Percentiles rank a stretch among this genome's conserved stretches.
Conservation (phyloP, 92 coral and sea anemone genomes). For the Epizoanthus illoricatus region DNA sequence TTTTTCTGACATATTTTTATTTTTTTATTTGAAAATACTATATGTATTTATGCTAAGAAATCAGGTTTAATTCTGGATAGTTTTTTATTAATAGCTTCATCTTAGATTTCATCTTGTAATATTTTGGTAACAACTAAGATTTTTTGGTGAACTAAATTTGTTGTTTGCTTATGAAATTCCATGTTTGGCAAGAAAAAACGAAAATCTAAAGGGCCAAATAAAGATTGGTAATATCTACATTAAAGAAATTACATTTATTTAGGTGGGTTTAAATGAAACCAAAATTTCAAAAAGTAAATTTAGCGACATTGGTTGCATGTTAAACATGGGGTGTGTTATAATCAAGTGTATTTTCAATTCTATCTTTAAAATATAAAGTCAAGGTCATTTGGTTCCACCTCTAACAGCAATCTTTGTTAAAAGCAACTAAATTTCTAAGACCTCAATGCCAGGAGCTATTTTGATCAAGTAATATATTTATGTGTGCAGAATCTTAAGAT, state of each 20-base stretch:
- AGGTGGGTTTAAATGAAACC: neutral
- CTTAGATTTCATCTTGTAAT: neutral
- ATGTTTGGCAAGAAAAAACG: neutral
- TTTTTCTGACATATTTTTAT: neutral
- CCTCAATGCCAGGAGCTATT: neutral
- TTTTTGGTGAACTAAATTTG: too few relatives aligned
- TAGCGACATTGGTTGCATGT: constrained; percentile 15
- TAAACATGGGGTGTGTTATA: constrained; percentile 19
- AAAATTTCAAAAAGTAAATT: constrained; percentile 3
- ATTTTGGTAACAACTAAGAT: neutral
- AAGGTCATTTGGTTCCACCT: neutral
- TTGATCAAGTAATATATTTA: too few relatives aligned
- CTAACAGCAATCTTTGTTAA: neutral
- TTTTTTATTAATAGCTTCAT: neutral
- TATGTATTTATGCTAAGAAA: neutral
- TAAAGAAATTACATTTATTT: neutral
- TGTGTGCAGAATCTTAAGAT: too few relatives aligned
- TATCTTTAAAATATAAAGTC: neutral
- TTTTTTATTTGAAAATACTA: too few relatives aligned
- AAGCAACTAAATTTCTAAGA: neutral
- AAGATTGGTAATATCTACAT: neutral
- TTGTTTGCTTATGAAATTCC: neutral
- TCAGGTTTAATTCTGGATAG: neutral
- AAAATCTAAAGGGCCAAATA: neutral
- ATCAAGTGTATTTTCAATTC: too few relatives aligned